Conservation (phyloP, 2,113 vertebrate genomes). For the Laterallus jamaicensis region DNA sequence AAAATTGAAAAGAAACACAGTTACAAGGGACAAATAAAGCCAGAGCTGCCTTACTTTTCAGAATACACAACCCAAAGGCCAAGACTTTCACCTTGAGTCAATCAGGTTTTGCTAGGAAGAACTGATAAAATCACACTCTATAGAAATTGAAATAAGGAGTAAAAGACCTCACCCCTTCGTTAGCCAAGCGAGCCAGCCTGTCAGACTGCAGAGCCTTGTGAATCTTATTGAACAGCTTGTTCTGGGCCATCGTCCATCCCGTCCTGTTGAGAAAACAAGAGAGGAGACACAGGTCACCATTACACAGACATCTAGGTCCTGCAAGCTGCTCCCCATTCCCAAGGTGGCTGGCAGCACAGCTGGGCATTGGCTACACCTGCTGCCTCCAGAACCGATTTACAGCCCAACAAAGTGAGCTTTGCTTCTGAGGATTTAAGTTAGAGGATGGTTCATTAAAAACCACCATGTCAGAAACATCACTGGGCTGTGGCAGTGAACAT, state of each 20-base stretch:
- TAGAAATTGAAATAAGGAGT: neutral
- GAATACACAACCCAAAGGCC: neutral
- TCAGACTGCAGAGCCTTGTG: constrained; percentile 94
- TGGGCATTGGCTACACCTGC: accelerated
- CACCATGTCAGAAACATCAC: neutral
- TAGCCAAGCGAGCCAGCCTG: constrained; percentile 90
- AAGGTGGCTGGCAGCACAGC: neutral
- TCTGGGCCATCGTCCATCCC: constrained; percentile 94
- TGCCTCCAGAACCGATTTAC: accelerated
- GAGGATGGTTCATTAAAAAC: neutral
- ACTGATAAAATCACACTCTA: accelerated
- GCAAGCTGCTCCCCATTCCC: accelerated
- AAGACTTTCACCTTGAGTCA: neutral
- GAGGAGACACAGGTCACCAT: accelerated
- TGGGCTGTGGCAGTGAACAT: accelerated
- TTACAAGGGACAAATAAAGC: neutral
- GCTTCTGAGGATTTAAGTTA: neutral
- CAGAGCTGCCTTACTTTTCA: neutral
- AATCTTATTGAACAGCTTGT: constrained; percentile 97
- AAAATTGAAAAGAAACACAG: neutral
- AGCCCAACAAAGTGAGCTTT: neutral
- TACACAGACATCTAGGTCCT: neutral
- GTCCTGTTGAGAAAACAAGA: constrained; percentile 73
- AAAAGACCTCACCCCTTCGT: constrained; percentile 86
- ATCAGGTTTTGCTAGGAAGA: accelerated